These are phyloP conservation scores for Misgurnus anguillicaudatus DNA, from an alignment of 2,113 vertebrate genomes.

Conservation along the genomic window DNA sequence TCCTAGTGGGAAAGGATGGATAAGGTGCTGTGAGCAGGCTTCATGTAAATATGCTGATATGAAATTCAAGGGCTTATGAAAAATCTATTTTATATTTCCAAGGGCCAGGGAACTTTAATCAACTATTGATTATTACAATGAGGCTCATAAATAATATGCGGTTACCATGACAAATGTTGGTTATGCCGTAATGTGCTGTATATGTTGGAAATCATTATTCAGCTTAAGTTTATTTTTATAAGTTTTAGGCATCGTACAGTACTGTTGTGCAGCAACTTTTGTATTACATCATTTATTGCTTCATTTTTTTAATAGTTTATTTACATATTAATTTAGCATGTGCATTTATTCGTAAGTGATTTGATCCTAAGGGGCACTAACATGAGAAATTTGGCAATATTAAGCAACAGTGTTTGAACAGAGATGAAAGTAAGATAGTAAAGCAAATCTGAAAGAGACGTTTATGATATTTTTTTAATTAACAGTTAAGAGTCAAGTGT, in stretches of 20 bases:
- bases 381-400: too few species aligned
- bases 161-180: background rate
- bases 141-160: background rate
- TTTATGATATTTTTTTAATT: background rate
- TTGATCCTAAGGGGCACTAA: too few species aligned
- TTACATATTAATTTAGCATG: too few species aligned
- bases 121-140: constrained; percentile 13
- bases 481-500: background rate
- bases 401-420: background rate
- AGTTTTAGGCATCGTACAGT: too few species aligned
- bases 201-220: too few species aligned
- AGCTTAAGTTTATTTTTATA: too few species aligned
- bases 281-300: too few species aligned
- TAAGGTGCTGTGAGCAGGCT: background rate
- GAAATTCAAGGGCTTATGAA: constrained; percentile 12
- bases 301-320: too few species aligned
- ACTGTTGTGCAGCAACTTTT: too few species aligned
- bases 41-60: constrained; percentile 14
- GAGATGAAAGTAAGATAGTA: background rate
- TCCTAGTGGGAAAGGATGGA: constrained; percentile 1
- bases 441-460: background rate
- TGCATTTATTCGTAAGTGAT: too few species aligned
- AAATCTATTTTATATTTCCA: constrained; percentile 15
- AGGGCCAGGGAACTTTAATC: background rate
- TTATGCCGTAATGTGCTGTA: background rate